phyloP scores from a whole-genome alignment of 2,113 vertebrate species.

The Cromileptes altivelis region DNA sequence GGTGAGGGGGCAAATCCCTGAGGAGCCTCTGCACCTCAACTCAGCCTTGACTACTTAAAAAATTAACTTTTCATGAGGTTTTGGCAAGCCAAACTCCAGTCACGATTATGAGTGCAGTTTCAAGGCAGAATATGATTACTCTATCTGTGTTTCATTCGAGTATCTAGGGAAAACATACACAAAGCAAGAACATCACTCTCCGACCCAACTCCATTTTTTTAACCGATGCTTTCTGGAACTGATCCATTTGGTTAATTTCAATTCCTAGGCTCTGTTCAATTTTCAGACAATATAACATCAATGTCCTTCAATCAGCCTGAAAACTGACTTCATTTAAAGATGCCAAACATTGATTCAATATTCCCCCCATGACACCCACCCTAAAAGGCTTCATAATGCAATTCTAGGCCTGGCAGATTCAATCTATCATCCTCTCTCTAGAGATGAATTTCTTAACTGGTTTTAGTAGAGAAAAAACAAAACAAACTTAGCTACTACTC shows the following conservation, averaged over 20 bases:
- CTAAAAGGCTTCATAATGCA: background rate
- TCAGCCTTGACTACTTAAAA: slow-evolving; percentile 12
- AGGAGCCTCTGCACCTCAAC: slow-evolving; percentile 25
- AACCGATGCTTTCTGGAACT: background rate
- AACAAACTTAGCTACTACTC: background rate
- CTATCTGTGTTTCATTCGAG: background rate
- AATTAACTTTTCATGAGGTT: slow-evolving; percentile 1
- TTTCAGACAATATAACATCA: background rate
- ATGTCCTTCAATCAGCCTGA: slow-evolving; percentile 3
- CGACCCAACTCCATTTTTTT: background rate
- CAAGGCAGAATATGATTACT: background rate
- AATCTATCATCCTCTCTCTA: background rate
- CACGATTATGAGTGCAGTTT: slow-evolving; percentile 2
- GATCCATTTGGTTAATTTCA: background rate
- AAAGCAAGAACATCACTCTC: background rate
- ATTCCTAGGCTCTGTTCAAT: background rate
- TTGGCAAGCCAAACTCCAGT: background rate
- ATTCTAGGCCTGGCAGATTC: background rate
- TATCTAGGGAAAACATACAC: background rate
- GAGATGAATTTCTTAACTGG: background rate
- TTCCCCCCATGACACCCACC: background rate
- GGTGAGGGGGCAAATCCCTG: slow-evolving; percentile 18
- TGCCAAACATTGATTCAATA: slow-evolving; percentile 7
- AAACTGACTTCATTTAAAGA: background rate
- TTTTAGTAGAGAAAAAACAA: background rate